Base-by-base conservation (phyloP, 2,888 invertebrate genomes). In the Sceliomorpha sp. region DNA sequence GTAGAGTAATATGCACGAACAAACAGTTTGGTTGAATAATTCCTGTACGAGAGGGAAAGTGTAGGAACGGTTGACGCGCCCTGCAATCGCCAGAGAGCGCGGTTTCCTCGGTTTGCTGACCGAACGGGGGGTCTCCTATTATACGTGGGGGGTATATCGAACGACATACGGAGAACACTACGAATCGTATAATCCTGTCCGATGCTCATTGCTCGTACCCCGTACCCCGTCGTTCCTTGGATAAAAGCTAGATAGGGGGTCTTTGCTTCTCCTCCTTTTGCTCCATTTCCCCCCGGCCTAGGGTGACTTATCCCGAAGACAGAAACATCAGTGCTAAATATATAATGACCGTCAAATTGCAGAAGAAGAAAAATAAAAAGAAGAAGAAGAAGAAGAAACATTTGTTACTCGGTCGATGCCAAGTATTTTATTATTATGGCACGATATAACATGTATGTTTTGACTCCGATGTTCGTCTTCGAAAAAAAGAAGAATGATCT, bases 201-300 rank as follows among this genome's bases (percentile, higher is more conserved):
- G 66, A 73, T 74, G 55, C 68, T 60, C 59, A 71, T 71, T 71
- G 64, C 69, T 50, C 50, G 56, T 44, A 58, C 64, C 17, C 60
- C 58, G 58, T 45, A 37, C 75, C 73, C 80, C 81, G 80, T 86
- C 80, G 82, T 80, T 74, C 74, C 77, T 58, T 72, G 82, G 73
- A 87, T 87, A 87, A 87, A 86, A 75, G 80, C 87, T 59, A 81
- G 81, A 82, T 87, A 86, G 87, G 87, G 87, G 87, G 86, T 86
- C 86, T 42, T n/a, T 48, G 58, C 69, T 67, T 69, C 77, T 78
- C 73, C 77, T 77, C 75, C 79, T 77, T 78, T 72, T 73, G 75
- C 73, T 76, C 70, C 53, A 48, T 75, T 78, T 71, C 78, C 73
- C 78, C 76, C n/a, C n/a, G n/a, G n/a, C n/a, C n/a, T n/a, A 74